These are phyloP conservation scores for Gymnocypris eckloni DNA, from an alignment of 2,797 vertebrate genomes.

Conservation along the genomic window DNA sequence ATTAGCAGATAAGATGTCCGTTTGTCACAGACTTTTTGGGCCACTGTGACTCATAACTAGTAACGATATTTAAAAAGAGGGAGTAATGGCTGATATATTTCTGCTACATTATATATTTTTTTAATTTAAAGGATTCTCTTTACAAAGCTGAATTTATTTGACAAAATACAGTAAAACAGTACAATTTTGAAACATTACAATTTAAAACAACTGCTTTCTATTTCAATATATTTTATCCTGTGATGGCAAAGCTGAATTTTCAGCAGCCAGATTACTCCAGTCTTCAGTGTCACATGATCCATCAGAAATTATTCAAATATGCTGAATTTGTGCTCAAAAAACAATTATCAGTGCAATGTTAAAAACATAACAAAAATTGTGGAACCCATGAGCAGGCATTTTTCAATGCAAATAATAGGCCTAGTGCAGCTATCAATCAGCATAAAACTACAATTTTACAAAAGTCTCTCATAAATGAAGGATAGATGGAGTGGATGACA, in stretches of 20 bases:
- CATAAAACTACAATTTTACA: neutral
- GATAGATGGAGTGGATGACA: conserved; percentile 8
- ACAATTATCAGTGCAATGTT: neutral
- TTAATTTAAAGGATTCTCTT: neutral
- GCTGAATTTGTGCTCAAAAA: neutral
- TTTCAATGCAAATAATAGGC: neutral
- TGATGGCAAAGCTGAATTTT: neutral
- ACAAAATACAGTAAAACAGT: neutral
- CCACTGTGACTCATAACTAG: conserved; percentile 11
- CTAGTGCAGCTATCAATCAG: neutral
- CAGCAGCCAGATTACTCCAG: neutral
- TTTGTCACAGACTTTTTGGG: neutral
- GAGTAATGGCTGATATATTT: neutral
- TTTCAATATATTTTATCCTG: neutral
- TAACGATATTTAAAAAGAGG: neutral
- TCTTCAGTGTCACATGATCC: neutral
- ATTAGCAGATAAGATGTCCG: neutral
- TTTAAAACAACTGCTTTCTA: neutral
- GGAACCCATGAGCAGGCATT: neutral
- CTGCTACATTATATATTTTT: neutral
- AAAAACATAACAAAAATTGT: neutral
- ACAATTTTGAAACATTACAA: neutral
- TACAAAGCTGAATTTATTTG: neutral
- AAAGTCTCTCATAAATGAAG: neutral
- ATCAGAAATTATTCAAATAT: neutral